Base-by-base conservation (phyloP, 2,888 invertebrate species). In the Chloroclysta siterata region DNA sequence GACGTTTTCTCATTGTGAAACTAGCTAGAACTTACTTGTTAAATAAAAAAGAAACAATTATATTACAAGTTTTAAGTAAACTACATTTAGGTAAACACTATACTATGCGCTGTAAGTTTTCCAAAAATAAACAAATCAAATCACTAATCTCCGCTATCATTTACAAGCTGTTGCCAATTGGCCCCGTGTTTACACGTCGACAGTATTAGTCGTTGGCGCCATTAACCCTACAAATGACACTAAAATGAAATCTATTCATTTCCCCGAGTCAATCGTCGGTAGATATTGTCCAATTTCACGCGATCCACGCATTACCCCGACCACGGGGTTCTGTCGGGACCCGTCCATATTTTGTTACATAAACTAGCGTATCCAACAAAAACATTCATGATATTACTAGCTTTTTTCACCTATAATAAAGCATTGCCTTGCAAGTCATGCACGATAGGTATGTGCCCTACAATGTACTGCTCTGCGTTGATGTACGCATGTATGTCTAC, bases 161-260 rank as follows among this genome's bases (percentile, higher is more conserved):
- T 54, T 57, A 57, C 28, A 33, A 63, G 57, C 59, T 53, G 47
- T 50, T 57, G 71, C 74, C 79, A 72, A 71, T 74, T 65, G 67
- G 71, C 76, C 75, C 71, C 72, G 72, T 80, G 82, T 82, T 81
- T 80, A 82, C 82, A 75, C 79, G 78, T 82, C 81, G 78, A 79
- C 81, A 76, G 72, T 85, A 88, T 88, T 87, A 89, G 83, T 80
- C 72, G 77, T 78, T 83, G 87, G 85, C 83, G 87, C 89, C 87
- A 93, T 93, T 93, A 93, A 79, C 87, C 77, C 88, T 87, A 92
- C 91, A 92, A 92, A 93, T 90, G 93, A 90, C 92, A 93, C 90
- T 88, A 88, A 88, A 92, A 92, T 89, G 88, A 92, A 93, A 93
- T 93, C 93, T 93, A 92, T 93, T 93, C 92, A 93, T 93, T 93